Evolutionary conservation across 1,140 invertebrate genomes (phyloP).

Genomic region (Drosophila bipectinata): DNA sequence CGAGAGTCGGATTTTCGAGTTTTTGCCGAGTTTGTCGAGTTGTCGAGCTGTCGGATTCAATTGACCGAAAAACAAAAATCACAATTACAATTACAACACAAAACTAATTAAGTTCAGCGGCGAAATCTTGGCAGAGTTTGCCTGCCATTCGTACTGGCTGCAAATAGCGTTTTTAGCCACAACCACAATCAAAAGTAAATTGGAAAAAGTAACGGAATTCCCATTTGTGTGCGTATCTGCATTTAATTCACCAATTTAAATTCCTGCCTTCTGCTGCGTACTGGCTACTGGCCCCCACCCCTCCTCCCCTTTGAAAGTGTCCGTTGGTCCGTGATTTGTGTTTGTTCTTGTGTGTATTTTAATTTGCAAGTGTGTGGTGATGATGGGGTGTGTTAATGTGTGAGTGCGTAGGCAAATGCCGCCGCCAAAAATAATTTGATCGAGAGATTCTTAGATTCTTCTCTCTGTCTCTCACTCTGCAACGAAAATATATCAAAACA

Average conservation of each 20-base stretch:
- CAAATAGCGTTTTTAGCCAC: neutral
- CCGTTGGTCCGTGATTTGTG: constrained; percentile 35
- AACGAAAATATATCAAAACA: neutral
- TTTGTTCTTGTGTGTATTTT: constrained; percentile 17
- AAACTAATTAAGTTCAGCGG: constrained; percentile 1
- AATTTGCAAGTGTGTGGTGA: constrained; percentile 2
- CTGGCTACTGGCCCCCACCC: no score
- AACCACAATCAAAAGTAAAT: constrained; percentile 25
- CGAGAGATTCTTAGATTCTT: constrained; percentile 18
- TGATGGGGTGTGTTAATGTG: neutral
- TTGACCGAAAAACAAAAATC: neutral
- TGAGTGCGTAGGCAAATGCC: constrained; percentile 32
- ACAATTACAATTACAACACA: neutral
- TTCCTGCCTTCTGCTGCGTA: constrained; percentile 8
- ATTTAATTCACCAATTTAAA: constrained; percentile 47
- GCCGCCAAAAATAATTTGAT: constrained; percentile 51
- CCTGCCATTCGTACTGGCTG: neutral
- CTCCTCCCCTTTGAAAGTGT: constrained; percentile 1
- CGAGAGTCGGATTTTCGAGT: neutral
- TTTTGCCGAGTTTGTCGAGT: no score
- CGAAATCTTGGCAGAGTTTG: neutral
- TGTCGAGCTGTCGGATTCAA: neutral
- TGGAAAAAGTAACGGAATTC: constrained; percentile 36
- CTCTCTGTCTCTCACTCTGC: neutral
- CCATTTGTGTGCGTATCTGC: constrained; percentile 35